A percentile compares a stretch with the other conserved stretches of the same genome.
phyloP scores from a whole-genome alignment of 2,113 vertebrate genomes.

The Syrmaticus mikado region DNA sequence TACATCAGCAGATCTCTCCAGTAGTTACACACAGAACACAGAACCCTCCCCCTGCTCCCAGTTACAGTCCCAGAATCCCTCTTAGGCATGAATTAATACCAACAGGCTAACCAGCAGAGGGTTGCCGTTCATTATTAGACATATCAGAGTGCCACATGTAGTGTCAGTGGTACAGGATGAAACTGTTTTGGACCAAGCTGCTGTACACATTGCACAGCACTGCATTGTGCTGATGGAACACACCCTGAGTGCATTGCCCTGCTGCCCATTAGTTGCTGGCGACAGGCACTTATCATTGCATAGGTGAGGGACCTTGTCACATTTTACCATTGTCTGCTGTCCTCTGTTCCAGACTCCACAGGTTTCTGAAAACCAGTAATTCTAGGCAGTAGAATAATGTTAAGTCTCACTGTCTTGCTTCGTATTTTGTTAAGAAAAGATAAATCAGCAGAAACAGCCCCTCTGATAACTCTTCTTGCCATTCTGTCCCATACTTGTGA shows the following conservation, averaged over 20 bases:
- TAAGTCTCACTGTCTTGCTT: background rate
- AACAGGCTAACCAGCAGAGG: rapidly evolving
- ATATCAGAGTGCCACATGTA: rapidly evolving
- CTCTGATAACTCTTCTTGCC: background rate
- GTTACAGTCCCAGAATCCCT: background rate
- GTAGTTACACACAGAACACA: background rate
- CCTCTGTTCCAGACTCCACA: background rate
- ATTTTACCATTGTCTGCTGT: background rate
- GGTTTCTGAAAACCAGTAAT: background rate
- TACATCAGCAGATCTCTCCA: background rate
- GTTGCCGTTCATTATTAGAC: rapidly evolving
- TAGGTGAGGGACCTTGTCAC: background rate
- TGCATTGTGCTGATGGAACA: background rate
- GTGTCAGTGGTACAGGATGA: background rate
- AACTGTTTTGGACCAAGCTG: rapidly evolving
- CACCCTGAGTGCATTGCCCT: rapidly evolving
- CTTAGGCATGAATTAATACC: background rate
- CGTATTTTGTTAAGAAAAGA: background rate
- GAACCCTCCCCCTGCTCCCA: too few relatives aligned
- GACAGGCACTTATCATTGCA: background rate
- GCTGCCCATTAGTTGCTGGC: background rate
- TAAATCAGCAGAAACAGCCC: rapidly evolving
- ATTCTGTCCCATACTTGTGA: background rate
- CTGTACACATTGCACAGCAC: background rate
- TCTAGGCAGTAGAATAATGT: background rate